These are phyloP conservation scores for Entomobrya proxima DNA, from an alignment of 2,888 invertebrate species.

Conservation along the genomic window DNA sequence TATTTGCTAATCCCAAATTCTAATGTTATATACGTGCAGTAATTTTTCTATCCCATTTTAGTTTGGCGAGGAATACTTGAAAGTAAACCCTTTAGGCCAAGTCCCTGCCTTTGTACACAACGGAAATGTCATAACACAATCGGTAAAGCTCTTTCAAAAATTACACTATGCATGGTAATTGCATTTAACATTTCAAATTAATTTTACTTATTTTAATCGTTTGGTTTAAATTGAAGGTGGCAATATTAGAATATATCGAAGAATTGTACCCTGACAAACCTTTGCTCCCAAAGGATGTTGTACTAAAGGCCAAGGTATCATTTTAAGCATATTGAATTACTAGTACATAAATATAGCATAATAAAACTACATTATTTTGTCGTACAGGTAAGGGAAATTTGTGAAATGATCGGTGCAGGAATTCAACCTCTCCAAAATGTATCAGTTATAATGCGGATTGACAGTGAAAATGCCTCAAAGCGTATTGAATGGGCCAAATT, in stretches of 20 bases:
- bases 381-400: slow-evolving; percentile 86
- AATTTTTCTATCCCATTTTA: slow-evolving; percentile 76
- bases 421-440: slow-evolving; percentile 96
- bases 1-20: too few relatives aligned
- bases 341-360: not conserved
- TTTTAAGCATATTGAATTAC: not conserved
- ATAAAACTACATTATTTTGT: not conserved
- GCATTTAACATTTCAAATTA: not conserved
- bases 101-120: slow-evolving; percentile 89
- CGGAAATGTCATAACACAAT: slow-evolving; percentile 82
- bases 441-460: slow-evolving; percentile 42
- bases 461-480: slow-evolving; percentile 63
- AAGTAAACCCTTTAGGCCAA: slow-evolving; percentile 95
- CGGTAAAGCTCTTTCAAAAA: slow-evolving; percentile 80
- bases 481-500: slow-evolving; percentile 70
- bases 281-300: slow-evolving; percentile 91
- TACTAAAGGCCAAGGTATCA: slow-evolving; percentile 89
- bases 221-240: slow-evolving; percentile 79
- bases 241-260: slow-evolving; percentile 97
- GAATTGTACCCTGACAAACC: slow-evolving; percentile 92
- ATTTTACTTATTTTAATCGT: not conserved
- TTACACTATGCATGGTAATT: not conserved
- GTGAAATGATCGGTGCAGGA: slow-evolving; percentile 93
- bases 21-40: too few relatives aligned
- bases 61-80: slow-evolving; percentile 86